Evolutionary conservation across 2,888 invertebrate genomes (phyloP).

Genomic region (Calliopum simillimum): DNA sequence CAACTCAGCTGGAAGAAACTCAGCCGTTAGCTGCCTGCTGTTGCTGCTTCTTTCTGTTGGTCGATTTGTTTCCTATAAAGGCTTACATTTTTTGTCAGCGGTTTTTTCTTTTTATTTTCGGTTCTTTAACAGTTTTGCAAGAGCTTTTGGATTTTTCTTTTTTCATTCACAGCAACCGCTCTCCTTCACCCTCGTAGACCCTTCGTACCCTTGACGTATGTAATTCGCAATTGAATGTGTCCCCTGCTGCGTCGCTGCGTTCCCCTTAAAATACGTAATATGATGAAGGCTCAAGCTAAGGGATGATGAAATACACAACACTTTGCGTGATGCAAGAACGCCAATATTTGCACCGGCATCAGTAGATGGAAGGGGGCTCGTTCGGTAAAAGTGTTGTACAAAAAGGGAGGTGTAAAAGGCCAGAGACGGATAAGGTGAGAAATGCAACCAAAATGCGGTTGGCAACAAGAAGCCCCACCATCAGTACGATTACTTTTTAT

Average conservation of each 20-base stretch:
- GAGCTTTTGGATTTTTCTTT: no score
- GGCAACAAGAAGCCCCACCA: slow-evolving; percentile 24
- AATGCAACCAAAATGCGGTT: slow-evolving; percentile 33
- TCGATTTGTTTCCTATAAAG: neutral
- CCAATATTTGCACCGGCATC: slow-evolving; percentile 32
- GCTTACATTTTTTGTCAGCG: no score
- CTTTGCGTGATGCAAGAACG: slow-evolving; percentile 32
- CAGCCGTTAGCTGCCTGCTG: slow-evolving; percentile 57
- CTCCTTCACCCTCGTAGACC: neutral
- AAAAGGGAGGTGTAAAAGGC: neutral
- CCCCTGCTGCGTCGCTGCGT: neutral
- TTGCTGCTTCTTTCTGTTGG: neutral
- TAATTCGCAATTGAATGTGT: no score
- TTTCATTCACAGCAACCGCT: neutral
- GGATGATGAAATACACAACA: slow-evolving; percentile 22
- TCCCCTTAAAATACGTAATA: neutral
- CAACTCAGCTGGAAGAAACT: slow-evolving; percentile 63
- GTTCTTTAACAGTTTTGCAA: no score
- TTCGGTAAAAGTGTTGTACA: neutral
- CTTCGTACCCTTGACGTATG: no score
- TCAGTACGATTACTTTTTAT: no score
- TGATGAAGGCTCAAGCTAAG: neutral
- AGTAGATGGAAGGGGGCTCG: slow-evolving; percentile 4
- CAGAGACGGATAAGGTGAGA: neutral
- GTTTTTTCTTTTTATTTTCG: no score